Evolutionary conservation across 2,113 vertebrate genomes (phyloP), one percentile per base, ranked within the genome.

Genomic region (Salvelinus alpinus): DNA sequence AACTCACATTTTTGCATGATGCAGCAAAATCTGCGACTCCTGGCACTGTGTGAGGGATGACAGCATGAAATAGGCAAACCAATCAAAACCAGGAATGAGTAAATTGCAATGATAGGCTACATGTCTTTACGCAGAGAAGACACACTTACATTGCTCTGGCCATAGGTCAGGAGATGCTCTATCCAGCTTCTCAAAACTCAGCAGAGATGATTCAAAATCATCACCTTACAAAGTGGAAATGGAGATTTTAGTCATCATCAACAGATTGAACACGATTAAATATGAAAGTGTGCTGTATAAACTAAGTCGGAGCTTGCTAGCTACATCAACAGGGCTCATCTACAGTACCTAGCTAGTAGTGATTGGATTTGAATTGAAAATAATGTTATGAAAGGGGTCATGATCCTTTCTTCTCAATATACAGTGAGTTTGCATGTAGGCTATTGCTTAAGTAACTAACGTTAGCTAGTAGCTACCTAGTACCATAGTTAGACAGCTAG

Each of bases 21-120:
- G 98, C 96, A 74, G 98, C 97, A 89, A 99, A 99, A 90, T 99
- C 98, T 79, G 96, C 95, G 72, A 99, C 98, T n/a, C 98, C 98
- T 4, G 98, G 98, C 86, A 99, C 98, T 99, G 85, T 75, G 79
- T 72, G 65, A 77, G 66, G 38, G 38, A 12, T 44, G 38, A 44
- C 38, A 11, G 38, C 38, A 44, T 44, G 38, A 12, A 62, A 44
- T 9, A 44, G 38, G 38, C 38, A 38, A 38, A 38, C 38, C 38
- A 38, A 60, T n/a, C 59, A 31, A 18, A 68, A 68, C 14, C 27
- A 68, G 27, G 3, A 62, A 34, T 27, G 29, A 68, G 29, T 16
- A 13, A 20, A n/a, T 54, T 54, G 9, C 34, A 51, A 44, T 22
- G 72, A 76, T 59, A 71, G 5, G 3, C 67, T 64, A 34, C 34